Conservation (phyloP, 2,113 vertebrate genomes). For the Nothocercus nigrocapillus region DNA sequence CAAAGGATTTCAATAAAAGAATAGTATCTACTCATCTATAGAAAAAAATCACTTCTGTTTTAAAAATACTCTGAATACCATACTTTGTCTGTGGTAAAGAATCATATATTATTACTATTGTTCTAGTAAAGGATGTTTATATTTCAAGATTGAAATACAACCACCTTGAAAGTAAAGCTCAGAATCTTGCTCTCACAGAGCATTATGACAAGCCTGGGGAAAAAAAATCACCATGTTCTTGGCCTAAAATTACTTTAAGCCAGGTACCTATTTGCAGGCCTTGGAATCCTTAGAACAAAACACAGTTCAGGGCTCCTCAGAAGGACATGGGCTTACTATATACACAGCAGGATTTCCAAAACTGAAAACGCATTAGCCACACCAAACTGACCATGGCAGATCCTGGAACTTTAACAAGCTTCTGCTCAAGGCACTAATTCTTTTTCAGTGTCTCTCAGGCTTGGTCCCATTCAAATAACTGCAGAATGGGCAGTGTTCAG, state of each 20-base stretch:
- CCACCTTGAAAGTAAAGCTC: not conserved
- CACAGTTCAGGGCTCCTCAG: not conserved
- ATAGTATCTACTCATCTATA: no score
- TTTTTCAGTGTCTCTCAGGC: not conserved
- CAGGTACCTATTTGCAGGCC: not conserved
- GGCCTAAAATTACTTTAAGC: not conserved
- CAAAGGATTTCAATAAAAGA: not conserved
- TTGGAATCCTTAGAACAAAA: not conserved
- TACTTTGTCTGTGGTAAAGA: not conserved
- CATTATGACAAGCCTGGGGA: not conserved
- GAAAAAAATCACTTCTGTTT: no score
- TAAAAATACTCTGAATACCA: not conserved
- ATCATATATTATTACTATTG: not conserved
- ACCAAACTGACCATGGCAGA: no score
- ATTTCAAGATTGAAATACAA: not conserved
- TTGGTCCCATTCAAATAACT: not conserved
- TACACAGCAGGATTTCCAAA: not conserved
- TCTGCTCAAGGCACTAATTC: not conserved
- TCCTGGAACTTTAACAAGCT: not conserved
- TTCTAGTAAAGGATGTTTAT: not conserved
- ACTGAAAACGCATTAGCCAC: no score
- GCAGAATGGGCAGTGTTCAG: not conserved
- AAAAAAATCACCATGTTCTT: not conserved
- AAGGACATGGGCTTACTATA: no score
- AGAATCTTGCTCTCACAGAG: not conserved